Conservation (phyloP, 2,113 vertebrate species). For the Hydrolagus affinis region DNA sequence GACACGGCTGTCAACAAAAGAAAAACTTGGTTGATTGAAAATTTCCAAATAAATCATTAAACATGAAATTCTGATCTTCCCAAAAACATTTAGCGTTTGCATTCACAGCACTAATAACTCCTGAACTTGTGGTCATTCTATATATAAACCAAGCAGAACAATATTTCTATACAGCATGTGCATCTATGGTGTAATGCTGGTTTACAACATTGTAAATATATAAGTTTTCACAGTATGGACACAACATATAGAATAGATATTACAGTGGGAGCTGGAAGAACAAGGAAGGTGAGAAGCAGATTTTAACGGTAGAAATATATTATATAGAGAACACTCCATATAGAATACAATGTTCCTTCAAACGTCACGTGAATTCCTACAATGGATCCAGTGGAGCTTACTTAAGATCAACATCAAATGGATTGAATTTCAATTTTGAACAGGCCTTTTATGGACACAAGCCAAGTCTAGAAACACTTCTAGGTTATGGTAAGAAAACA, state of each 20-base stretch:
- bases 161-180: neutral
- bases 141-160: neutral
- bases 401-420: neutral
- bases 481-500: neutral
- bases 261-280: too few species aligned
- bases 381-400: slow-evolving; percentile 25
- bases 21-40: neutral
- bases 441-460: neutral
- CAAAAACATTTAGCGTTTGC: neutral
- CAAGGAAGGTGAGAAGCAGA: too few species aligned
- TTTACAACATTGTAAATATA: slow-evolving; percentile 9
- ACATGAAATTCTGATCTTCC: neutral
- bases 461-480: neutral
- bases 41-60: neutral
- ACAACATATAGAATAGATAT: neutral
- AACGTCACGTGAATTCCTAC: slow-evolving; percentile 21
- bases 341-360: slow-evolving; percentile 19
- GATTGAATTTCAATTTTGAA: slow-evolving; percentile 2
- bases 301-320: too few species aligned
- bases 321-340: neutral
- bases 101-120: neutral
- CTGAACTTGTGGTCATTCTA: neutral
- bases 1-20: neutral
- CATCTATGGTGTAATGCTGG: neutral
- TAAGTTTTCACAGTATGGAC: slow-evolving; percentile 15